These are phyloP conservation scores for Cynopterus brachyotis DNA, from an alignment of 2,113 vertebrate genomes.

Conservation along the genomic window DNA sequence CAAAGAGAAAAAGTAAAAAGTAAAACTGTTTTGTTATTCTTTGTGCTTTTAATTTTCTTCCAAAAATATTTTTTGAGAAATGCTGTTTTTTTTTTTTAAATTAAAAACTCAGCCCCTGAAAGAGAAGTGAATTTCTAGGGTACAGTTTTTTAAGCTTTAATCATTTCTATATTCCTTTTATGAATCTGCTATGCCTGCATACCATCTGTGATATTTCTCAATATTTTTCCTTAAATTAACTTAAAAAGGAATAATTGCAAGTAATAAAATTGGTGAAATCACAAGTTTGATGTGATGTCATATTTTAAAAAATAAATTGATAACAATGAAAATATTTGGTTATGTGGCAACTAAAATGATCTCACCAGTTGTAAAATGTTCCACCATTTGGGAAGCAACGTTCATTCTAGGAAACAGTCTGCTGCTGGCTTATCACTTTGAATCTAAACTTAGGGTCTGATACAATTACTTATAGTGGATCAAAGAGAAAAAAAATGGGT, in stretches of 20 bases:
- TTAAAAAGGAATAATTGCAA: neutral
- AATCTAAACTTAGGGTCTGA: neutral
- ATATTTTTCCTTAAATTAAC: neutral
- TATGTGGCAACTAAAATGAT: neutral
- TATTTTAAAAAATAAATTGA: neutral
- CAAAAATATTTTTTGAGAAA: neutral
- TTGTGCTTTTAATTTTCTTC: neutral
- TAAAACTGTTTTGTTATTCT: neutral
- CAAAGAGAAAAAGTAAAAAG: neutral
- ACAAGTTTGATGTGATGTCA: neutral
- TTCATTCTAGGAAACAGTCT: neutral
- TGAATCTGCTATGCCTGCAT: neutral
- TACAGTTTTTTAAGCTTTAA: neutral
- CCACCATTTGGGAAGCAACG: neutral
- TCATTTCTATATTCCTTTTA: neutral
- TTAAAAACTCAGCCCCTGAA: neutral
- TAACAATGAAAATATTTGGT: neutral
- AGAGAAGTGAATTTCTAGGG: neutral
- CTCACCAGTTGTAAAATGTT: neutral
- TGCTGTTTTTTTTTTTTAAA: neutral
- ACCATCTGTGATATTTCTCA: neutral
- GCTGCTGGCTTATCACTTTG: neutral
- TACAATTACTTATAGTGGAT: neutral
- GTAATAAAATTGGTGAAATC: neutral
- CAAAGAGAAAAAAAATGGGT: neutral